Conservation (phyloP, 1,140 invertebrate genomes). For the Ceratitis capitata region DNA sequence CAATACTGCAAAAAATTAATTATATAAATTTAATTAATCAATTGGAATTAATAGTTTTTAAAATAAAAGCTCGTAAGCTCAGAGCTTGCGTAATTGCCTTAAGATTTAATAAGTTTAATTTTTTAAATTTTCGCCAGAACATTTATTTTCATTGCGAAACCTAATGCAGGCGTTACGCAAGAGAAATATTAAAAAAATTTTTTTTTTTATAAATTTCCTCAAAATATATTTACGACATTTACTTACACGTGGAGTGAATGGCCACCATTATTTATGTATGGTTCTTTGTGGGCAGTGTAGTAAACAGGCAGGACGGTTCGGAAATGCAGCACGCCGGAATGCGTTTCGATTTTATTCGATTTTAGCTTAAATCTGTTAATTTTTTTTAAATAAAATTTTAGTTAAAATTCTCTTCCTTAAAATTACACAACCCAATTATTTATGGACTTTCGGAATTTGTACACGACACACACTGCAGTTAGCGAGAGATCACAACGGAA, state of each 20-base stretch:
- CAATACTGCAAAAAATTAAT: too few species aligned
- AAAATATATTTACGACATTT: not conserved
- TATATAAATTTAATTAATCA: too few species aligned
- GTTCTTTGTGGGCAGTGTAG: not conserved
- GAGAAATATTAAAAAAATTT: not conserved
- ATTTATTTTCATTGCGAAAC: too few species aligned
- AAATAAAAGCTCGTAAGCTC: too few species aligned
- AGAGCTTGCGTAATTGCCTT: not conserved
- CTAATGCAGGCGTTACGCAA: too few species aligned
- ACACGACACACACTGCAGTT: not conserved
- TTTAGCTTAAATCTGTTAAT: not conserved
- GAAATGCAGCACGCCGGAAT: not conserved
- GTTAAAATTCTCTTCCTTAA: not conserved
- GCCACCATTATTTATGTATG: slow-evolving; percentile 11
- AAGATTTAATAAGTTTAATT: not conserved
- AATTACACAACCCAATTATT: not conserved
- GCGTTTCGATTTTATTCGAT: not conserved
- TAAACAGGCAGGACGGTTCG: not conserved
- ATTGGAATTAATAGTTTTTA: too few species aligned
- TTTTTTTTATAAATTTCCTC: not conserved
- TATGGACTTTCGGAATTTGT: not conserved
- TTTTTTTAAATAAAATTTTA: not conserved
- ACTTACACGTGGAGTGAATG: slow-evolving; percentile 15
- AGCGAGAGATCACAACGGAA: slow-evolving; percentile 10
- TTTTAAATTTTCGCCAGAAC: not conserved